Percentiles rank a stretch among this genome's conserved stretches.
These are phyloP conservation scores for Phrynosoma platyrhinos DNA, from an alignment of 2,113 vertebrate genomes.

Conservation along the genomic window DNA sequence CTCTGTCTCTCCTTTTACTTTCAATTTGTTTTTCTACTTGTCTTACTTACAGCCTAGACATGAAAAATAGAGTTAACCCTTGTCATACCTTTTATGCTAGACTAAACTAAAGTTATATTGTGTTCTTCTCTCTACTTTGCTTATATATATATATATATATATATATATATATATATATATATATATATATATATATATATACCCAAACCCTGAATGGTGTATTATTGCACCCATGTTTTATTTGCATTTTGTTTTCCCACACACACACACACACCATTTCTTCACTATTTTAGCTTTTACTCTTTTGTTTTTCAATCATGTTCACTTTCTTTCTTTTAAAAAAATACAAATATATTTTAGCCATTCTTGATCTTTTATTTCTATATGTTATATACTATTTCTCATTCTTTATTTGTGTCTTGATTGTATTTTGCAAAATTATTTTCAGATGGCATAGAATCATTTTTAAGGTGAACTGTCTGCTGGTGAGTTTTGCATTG, in stretches of 20 bases:
- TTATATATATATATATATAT: too few relatives aligned
- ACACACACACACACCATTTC: background rate
- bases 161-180: background rate
- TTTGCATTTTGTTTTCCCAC: background rate
- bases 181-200: background rate
- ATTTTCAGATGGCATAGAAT: background rate
- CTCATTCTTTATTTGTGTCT: background rate
- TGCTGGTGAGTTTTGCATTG: background rate
- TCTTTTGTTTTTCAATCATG: too few relatives aligned
- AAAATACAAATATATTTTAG: background rate
- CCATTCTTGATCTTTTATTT: background rate
- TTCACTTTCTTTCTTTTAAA: background rate
- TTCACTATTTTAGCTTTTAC: background rate
- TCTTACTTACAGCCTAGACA: conserved; percentile 17
- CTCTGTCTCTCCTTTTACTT: conserved; percentile 26
- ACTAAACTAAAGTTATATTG: background rate
- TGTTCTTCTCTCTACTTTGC: background rate
- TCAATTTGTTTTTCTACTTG: conserved; percentile 12
- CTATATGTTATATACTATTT: background rate
- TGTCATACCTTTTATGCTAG: background rate
- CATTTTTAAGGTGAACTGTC: background rate
- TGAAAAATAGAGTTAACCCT: conserved; percentile 28
- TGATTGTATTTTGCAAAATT: background rate
- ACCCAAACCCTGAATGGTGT: background rate
- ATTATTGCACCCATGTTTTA: background rate